Base-by-base conservation (phyloP, 2,113 vertebrate species). In the Thunnus maccoyii region DNA sequence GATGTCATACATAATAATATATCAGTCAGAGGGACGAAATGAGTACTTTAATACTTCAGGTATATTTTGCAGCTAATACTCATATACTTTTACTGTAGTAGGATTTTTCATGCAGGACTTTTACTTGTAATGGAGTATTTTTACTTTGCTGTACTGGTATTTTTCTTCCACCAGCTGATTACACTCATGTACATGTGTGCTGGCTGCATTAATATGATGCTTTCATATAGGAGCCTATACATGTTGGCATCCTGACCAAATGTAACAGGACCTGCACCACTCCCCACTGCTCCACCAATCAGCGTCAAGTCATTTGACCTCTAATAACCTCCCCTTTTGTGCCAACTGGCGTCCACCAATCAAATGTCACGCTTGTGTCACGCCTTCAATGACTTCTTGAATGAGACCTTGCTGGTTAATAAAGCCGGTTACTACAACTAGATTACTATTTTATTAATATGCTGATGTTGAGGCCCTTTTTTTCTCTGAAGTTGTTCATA, bases 211-310 rank as follows among this genome's bases (percentile, higher is more conserved):
- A 41, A 41, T 6, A 9, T 41, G 36, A 41, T 9, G 36, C 36
- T 9, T 41, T 41, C 36, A 9, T 7, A 9, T 41, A 41, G 7
- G 36, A 41, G 9, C 7, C 36, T 41, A 9, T 9, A 41, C 36
- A 41, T 41, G 36, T 41, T 41, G 76, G 32, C 48, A 64, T 13
- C n/a, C 9, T 22, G 36, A 2, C 46, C n/a, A n/a, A 4, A 12
- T 6, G 64, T 27, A 82, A 88, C 25, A 4, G 0, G 76, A 91
- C 62, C 80, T 51, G 50, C 18, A 56, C 65, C 84, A 44, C 91
- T 55, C 92, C 92, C 86, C 84, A 1, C 55, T 2, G 0, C 7
- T 13, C 17, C 12, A 50, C 93, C 91, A 94, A 94, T 95, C 92
- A 81, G 67, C 75, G 20, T 3, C 32, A 0, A 18, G 58, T 63